Conservation (phyloP, 2,797 vertebrate species). For the Pseudotriccus pelzelni region DNA sequence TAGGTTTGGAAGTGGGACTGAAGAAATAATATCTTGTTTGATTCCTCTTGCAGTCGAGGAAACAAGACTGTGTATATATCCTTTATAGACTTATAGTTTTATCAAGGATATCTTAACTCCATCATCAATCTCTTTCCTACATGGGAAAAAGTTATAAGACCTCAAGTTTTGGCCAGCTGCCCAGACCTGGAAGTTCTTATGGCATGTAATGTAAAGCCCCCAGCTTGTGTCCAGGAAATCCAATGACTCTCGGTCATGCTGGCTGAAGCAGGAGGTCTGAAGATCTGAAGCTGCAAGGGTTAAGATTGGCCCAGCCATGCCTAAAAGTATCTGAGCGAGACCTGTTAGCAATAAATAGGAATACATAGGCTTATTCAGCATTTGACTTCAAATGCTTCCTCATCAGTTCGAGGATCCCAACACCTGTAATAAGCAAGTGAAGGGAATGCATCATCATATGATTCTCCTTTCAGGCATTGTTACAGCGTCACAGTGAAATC, state of each 20-base stretch:
- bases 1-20: background rate
- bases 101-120: background rate
- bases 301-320: background rate
- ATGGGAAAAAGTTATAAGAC: background rate
- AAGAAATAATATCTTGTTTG: background rate
- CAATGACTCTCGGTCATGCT: background rate
- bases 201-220: background rate
- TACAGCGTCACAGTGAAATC: background rate
- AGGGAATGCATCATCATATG: background rate
- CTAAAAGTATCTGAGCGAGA: background rate
- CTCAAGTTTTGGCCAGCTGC: background rate
- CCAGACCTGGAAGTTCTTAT: background rate
- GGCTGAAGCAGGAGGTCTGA: background rate
- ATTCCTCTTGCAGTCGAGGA: background rate
- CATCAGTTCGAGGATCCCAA: background rate
- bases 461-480: background rate
- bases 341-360: background rate
- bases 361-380: background rate
- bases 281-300: background rate
- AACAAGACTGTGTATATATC: background rate
- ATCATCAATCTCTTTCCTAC: background rate
- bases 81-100: background rate
- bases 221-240: background rate
- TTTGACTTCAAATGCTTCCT: background rate
- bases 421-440: background rate